phyloP scores from a whole-genome alignment of 1,140 invertebrate genomes.

The Hesperophylax magnus region DNA sequence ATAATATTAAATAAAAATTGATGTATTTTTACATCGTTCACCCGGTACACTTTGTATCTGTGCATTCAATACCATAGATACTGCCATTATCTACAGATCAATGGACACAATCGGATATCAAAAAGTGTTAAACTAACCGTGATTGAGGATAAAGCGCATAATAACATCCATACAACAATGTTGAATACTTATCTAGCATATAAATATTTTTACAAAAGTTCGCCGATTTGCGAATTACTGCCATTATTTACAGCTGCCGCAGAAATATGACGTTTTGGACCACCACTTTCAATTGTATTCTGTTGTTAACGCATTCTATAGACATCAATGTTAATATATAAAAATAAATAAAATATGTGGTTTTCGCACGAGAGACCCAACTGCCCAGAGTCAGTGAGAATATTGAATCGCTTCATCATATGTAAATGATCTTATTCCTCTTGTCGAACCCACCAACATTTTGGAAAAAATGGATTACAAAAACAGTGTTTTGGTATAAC shows the following conservation, averaged over 20 bases:
- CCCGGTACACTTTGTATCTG: too few species aligned
- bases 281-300: too few species aligned
- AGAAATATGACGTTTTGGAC: background rate
- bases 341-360: background rate
- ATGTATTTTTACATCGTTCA: background rate
- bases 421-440: too few species aligned
- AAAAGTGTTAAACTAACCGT: constrained; percentile 52
- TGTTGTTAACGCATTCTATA: background rate
- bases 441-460: too few species aligned
- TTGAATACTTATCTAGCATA: too few species aligned
- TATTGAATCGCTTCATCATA: too few species aligned
- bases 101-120: constrained; percentile 43
- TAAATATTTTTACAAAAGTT: background rate
- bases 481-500: too few species aligned
- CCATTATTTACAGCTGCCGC: constrained; percentile 17
- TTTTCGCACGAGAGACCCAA: too few species aligned
- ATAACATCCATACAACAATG: background rate
- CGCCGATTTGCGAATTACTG: background rate
- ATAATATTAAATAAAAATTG: background rate
- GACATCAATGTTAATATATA: too few species aligned
- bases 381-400: too few species aligned
- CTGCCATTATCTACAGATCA: constrained; percentile 32
- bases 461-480: too few species aligned
- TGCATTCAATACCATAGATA: background rate
- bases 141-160: constrained; percentile 14